Base-by-base conservation (phyloP, 2,797 vertebrate genomes). In the Labeo calbasu region DNA sequence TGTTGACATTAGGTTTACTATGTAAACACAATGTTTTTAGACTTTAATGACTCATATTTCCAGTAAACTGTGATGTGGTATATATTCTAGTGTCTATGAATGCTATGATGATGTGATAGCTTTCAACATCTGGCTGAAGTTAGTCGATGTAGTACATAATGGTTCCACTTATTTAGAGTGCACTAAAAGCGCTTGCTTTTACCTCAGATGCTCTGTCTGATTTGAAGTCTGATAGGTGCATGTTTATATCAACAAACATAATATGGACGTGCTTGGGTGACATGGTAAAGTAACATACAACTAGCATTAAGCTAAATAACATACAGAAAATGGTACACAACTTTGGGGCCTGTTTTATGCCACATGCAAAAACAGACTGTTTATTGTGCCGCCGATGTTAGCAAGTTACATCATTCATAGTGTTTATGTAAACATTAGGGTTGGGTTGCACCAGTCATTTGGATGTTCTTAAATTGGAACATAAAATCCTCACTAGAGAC, bases 61-160 rank as follows among this genome's bases (percentile, higher is more conserved):
- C 80, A 82, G 43, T 80, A 55, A 73, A 75, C 65, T 51, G 55
- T 48, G 57, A 13, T 17, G 80, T 40, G 66, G 36, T 73, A 40
- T 40, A 36, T 46, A 28, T 81, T 28, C 66, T 43, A 23, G 10
- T 28, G 15, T 43, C 28, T 51, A 61, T 63, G 9, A n/a, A 73
- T 82, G 51, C 65, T 82, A 17, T 59, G 53, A 70, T 71, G 79
- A 61, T 55, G 9, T 19, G 46, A 36, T 75, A n/a, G 40, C 50
- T 66, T 78, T 75, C 40, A 86, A 77, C 73, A 78, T 82, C 69
- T 40, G n/a, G 23, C 28, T 69, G 6, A 76, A 61, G 61, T 75
- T 63, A 70, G 65, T 8, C 59, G 53, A 10, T 46, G 43, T 63
- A 57, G 43, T 53, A 46, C 53, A 73, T 68, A 75, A 69, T 81